Evolutionary conservation across 37 sponge, comb jelly and placozoan genomes (phyloP).

Genomic region (Mnemiopsis leidyi): DNA sequence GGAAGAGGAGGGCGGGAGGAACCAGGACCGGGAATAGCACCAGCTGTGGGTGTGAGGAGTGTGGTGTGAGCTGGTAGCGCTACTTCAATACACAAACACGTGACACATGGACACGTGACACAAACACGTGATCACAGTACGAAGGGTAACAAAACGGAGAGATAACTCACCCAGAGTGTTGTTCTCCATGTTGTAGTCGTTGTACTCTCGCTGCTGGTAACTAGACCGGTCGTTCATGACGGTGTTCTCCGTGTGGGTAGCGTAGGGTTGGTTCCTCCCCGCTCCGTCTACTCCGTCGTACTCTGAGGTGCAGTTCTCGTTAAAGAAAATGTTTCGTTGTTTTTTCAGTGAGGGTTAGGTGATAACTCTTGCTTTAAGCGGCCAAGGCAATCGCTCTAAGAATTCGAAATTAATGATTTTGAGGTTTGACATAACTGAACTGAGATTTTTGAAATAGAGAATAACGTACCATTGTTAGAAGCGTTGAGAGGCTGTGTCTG

Average conservation of each 20-base stretch:
- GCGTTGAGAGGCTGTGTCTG: not conserved
- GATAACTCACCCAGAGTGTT: not conserved
- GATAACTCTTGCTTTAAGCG: too few species aligned
- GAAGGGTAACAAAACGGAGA: too few species aligned
- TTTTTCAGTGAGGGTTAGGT: too few species aligned
- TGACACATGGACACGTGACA: too few species aligned
- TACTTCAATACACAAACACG: not conserved
- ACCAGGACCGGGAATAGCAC: not conserved
- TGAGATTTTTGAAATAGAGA: too few species aligned
- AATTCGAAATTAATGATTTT: too few species aligned
- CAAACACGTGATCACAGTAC: too few species aligned
- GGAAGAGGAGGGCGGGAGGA: not conserved
- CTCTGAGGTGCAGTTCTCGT: not conserved
- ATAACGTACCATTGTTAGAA: not conserved
- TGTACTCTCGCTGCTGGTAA: constrained; percentile 8
- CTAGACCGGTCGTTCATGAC: not conserved
- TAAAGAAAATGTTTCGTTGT: too few species aligned
- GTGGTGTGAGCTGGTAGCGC: too few species aligned
- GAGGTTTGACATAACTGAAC: too few species aligned
- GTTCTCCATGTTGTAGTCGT: constrained; percentile 30
- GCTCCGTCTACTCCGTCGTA: not conserved
- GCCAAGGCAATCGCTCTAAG: too few species aligned
- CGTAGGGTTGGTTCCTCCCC: not conserved
- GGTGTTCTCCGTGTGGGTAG: not conserved
- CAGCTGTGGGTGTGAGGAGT: not conserved